phyloP scores from a whole-genome alignment of 2,888 invertebrate genomes.

The Liopterus haemorrhoidalis region DNA sequence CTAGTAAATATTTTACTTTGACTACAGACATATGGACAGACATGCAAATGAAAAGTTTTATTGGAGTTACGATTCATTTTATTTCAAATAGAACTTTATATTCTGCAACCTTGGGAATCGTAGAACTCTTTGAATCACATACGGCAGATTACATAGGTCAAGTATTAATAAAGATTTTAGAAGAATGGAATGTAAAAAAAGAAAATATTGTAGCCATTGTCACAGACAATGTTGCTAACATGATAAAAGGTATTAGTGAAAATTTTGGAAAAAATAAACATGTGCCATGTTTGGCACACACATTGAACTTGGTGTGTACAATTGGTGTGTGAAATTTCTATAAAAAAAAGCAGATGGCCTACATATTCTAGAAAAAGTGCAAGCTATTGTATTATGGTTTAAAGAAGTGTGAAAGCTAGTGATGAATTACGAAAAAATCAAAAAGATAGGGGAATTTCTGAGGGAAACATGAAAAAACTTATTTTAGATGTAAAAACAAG shows the following conservation, averaged over 20 bases:
- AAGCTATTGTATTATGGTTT: constrained; percentile 31
- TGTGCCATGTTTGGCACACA: constrained; percentile 21
- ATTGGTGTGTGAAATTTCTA: no score
- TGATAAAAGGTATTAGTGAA: constrained; percentile 29
- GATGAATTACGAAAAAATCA: constrained; percentile 27
- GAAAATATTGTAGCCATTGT: constrained; percentile 23
- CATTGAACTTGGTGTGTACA: constrained; percentile 30
- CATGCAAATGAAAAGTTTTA: constrained; percentile 26
- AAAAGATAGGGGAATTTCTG: no score
- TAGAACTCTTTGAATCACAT: constrained; percentile 22
- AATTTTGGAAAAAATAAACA: constrained; percentile 26
- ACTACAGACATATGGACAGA: constrained; percentile 26
- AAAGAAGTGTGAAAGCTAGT: constrained; percentile 30
- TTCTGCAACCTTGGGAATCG: constrained; percentile 22
- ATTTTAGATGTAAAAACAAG: constrained; percentile 11
- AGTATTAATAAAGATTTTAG: constrained; percentile 15
- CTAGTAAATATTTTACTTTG: constrained; percentile 18
- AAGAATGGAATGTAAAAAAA: constrained; percentile 17
- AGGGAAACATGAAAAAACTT: constrained; percentile 11
- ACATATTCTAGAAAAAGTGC: constrained; percentile 18
- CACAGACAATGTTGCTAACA: constrained; percentile 25
- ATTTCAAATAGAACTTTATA: constrained; percentile 13
- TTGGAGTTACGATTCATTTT: constrained; percentile 22
- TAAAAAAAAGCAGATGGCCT: constrained; percentile 24
- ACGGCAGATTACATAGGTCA: constrained; percentile 24